Evolutionary conservation across 2,113 vertebrate genomes (phyloP), one percentile per base, ranked within the genome.

Genomic region (Seriola quinqueradiata): DNA sequence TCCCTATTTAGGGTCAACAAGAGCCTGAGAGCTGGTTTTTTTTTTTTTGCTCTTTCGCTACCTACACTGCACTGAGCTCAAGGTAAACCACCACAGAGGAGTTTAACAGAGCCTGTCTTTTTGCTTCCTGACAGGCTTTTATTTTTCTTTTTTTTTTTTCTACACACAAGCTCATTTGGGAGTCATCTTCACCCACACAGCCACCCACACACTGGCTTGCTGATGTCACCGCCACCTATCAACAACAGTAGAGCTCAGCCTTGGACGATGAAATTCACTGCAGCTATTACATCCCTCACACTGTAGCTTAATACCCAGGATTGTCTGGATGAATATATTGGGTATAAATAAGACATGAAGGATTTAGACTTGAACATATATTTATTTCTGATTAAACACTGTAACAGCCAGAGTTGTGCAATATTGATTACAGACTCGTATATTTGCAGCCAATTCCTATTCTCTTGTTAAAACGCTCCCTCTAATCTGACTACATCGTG

Each of bases 101-200:
- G 60, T 81, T 79, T 38, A 82, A 68, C 76, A 64, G 65, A 77
- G 82, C 57, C 59, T 63, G 64, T 81, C 81, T 85, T 78, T 34
- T 38, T 71, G 57, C 82, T 85, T 88, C 71, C 70, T 79, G 86
- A 60, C 84, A 72, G 72, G 61, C 46, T 57, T 21, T 50, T 50
- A 6, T 52, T 42, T 68, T 23, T 25, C 9, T 25, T 28, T 21
- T 13, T 48, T 55, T n/a, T 44, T 54, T 60, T 40, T 48, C 60
- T 48, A 61, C 74, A 57, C 81, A 84, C 68, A 63, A 74, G 71
- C 88, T 93, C 93, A 85, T 90, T 85, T 85, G 83, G 82, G 84
- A 90, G 75, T 94, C 77, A 64, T 91, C 76, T 79, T 86, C 88
- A 77, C 92, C 92, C 92, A 94, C 92, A 55, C 92, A 87, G 54